A percentile compares a stretch with the other conserved stretches of the same genome.
phyloP scores from a whole-genome alignment of 2,797 vertebrate species.

The Salarias fasciatus region DNA sequence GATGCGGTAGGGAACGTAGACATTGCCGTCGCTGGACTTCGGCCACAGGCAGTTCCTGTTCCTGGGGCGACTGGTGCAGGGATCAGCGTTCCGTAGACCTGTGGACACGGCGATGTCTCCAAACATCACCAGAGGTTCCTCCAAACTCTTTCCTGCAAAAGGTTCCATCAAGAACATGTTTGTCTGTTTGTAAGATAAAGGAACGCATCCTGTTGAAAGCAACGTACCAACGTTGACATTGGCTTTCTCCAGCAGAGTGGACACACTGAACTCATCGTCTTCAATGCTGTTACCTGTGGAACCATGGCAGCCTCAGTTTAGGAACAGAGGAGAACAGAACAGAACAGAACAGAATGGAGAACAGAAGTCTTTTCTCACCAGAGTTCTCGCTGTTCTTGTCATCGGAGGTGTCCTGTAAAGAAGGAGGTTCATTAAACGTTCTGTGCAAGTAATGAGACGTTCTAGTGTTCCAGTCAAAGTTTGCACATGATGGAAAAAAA shows the following conservation, averaged over 20 bases:
- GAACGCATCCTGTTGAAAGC: not conserved
- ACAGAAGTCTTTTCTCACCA: conserved; percentile 42
- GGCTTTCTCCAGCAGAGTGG: conserved; percentile 71
- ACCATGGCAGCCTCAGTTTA: not conserved
- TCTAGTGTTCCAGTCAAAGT: not conserved
- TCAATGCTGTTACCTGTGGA: conserved; percentile 59
- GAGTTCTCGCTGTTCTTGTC: conserved; percentile 26
- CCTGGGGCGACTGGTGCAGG: conserved; percentile 50
- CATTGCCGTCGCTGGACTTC: conserved; percentile 55
- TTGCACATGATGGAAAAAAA: no score
- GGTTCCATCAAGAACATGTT: not conserved
- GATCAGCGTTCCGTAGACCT: conserved; percentile 70
- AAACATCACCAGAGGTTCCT: conserved; percentile 62
- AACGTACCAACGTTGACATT: conserved; percentile 73
- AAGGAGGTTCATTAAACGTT: not conserved
- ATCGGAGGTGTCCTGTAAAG: conserved; percentile 31
- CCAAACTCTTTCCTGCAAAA: conserved; percentile 54
- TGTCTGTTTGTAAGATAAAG: not conserved
- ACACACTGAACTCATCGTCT: conserved; percentile 62
- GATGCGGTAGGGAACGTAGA: conserved; percentile 72
- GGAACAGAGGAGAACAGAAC: no score
- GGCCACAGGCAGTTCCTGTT: conserved; percentile 67
- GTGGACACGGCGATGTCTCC: conserved; percentile 74
- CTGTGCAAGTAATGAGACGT: not conserved
- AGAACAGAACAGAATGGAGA: no score